Base-by-base conservation (phyloP, 2,888 invertebrate genomes). In the Papilio protenor region DNA sequence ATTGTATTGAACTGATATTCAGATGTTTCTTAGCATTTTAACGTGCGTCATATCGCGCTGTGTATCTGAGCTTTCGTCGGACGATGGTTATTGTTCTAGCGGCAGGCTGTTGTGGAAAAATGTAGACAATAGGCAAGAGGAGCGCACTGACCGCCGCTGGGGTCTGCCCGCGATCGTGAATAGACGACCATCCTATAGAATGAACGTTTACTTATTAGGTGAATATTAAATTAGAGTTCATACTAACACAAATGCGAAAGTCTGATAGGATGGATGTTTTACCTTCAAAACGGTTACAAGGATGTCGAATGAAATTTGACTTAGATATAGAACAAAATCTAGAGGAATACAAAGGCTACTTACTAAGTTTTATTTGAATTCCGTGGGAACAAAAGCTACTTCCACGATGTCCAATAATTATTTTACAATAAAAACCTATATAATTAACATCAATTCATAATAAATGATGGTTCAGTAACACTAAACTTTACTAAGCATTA, bases 71-170 rank as follows among this genome's bases (percentile, higher is more conserved):
- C 84, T 84, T 85, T 87, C 85, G 83, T 84, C 84, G 85, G 82
- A 81, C 84, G 86, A 85, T 86, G 85, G 83, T 83, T 85, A 88
- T 88, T 88, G 88, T 88, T 87, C 86, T 81, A 78, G 78, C 78
- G 82, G 76, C 61, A 70, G 77, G 78, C 76, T 45, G 66, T 69
- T 21, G 81, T 83, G 84, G 84, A 87, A 86, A 87, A 88, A 87
- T 84, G 82, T 85, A 87, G 85, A 88, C 88, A 88, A 88, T 88
- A 83, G 88, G 82, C 82, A 71, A 84, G 86, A 85, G 84, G 86
- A 85, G 86, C 83, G 82, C 82, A 81, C 81, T 84, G 84, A 86
- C 84, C 85, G 87, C 83, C 85, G 85, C 82, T 82, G 84, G 86
- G 82, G 82, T 77, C 80, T 61, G 73, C 70, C 78, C 75, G 70